phyloP scores from a whole-genome alignment of 2,888 invertebrate genomes.

The Microctonus hyperodae region DNA sequence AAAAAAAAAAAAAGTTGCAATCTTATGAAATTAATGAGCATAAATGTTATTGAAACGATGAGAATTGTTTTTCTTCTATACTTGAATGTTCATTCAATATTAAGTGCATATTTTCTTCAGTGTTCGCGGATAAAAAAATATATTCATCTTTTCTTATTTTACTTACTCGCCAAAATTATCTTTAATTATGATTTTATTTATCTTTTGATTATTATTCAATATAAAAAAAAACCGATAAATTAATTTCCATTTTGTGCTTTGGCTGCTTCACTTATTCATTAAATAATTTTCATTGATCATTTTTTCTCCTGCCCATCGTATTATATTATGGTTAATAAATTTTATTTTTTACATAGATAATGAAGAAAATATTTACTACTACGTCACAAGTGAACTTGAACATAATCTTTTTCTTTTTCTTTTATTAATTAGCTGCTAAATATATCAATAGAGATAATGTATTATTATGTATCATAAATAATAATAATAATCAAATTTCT shows the following conservation, averaged over 20 bases:
- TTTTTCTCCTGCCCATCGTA: neutral
- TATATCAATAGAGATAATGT: constrained; percentile 22
- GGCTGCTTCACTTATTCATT: neutral
- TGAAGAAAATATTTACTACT: constrained; percentile 15
- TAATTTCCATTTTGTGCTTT: neutral
- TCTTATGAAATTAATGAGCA: neutral
- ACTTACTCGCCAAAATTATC: neutral
- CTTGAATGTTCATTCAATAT: too few species aligned
- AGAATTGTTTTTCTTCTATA: neutral
- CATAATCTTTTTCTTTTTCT: constrained; percentile 27
- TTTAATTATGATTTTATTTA: neutral
- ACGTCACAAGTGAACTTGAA: neutral
- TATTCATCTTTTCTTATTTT: neutral
- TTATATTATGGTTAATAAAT: neutral
- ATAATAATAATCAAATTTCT: constrained; percentile 45
- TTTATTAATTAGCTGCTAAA: constrained; percentile 17
- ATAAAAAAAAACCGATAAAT: neutral
- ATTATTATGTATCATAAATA: constrained; percentile 48
- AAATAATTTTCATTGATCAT: neutral
- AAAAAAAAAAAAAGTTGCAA: too few species aligned
- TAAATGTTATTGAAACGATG: neutral
- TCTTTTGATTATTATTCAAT: neutral
- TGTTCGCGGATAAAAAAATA: too few species aligned
- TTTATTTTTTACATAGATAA: constrained; percentile 16
- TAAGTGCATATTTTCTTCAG: too few species aligned